Conservation (phyloP, 2,888 invertebrate species). For the Ethmia dodecea region DNA sequence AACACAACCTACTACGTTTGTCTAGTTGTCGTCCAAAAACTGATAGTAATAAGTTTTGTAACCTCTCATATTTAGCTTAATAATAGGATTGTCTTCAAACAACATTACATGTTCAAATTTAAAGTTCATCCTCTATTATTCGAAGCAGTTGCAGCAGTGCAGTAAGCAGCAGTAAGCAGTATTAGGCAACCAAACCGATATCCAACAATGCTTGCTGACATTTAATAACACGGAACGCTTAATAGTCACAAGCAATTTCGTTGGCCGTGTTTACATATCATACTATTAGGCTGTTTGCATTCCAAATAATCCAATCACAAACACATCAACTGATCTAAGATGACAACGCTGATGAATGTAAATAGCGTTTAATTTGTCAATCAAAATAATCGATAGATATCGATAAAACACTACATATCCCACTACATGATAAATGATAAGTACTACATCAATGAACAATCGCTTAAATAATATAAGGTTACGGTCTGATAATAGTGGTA, state of each 20-base stretch:
- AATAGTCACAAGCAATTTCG: slow-evolving; percentile 35
- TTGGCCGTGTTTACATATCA: slow-evolving; percentile 42
- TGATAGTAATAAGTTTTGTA: no score
- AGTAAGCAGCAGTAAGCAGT: no score
- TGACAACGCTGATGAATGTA: slow-evolving; percentile 53
- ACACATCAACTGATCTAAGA: slow-evolving; percentile 38
- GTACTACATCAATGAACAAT: slow-evolving; percentile 48
- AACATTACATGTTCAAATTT: slow-evolving; percentile 20
- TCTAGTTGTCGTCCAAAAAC: slow-evolving; percentile 3
- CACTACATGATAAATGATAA: slow-evolving; percentile 42
- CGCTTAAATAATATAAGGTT: slow-evolving; percentile 34
- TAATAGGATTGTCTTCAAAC: not conserved
- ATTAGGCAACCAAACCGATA: slow-evolving; percentile 7
- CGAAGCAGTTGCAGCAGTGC: no score
- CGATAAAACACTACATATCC: slow-evolving; percentile 34
- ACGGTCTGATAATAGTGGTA: slow-evolving; percentile 29
- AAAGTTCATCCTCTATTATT: slow-evolving; percentile 25
- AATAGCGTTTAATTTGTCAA: slow-evolving; percentile 52
- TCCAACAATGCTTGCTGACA: slow-evolving; percentile 30
- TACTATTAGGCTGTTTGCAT: slow-evolving; percentile 51
- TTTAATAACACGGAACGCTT: slow-evolving; percentile 34
- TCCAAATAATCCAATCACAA: no score
- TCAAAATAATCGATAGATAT: slow-evolving; percentile 38
- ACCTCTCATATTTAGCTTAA: no score
- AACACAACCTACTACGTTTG: slow-evolving; percentile 4